Percentiles rank a stretch among this genome's conserved stretches.
phyloP scores from a whole-genome alignment of 2,888 invertebrate genomes.

The Acanthosepion pharaonis region DNA sequence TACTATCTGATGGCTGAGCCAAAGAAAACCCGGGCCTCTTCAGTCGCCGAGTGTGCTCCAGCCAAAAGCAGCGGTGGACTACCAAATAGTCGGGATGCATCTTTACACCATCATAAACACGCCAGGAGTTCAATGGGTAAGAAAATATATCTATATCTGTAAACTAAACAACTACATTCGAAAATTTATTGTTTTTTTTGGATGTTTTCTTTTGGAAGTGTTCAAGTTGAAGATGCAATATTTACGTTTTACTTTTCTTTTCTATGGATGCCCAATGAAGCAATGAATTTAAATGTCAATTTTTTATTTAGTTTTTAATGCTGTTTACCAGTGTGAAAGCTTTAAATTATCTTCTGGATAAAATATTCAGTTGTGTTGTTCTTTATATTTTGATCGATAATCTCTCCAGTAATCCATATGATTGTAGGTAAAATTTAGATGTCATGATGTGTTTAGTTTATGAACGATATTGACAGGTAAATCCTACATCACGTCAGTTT shows the following conservation, averaged over 20 bases:
- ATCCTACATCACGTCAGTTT: no score
- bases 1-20: slow-evolving; percentile 37
- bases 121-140: slow-evolving; percentile 44
- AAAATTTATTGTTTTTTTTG: neutral
- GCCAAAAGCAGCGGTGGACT: neutral
- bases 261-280: neutral
- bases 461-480: no score
- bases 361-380: neutral
- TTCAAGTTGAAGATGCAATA: neutral
- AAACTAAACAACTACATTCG: neutral
- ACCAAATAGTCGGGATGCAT: neutral
- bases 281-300: neutral
- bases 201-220: neutral
- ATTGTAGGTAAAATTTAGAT: no score
- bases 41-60: neutral
- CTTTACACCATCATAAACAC: slow-evolving; percentile 4
- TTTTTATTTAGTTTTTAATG: neutral
- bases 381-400: neutral
- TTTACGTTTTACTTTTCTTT: neutral
- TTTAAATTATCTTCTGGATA: neutral
- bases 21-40: slow-evolving; percentile 13
- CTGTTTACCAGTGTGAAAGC: neutral
- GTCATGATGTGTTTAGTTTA: no score
- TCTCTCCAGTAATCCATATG: no score
- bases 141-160: neutral